A percentile compares a stretch with the other conserved stretches of the same genome.
Conservation (phyloP, 2,888 invertebrate genomes). For the Ophion obscuratus region DNA sequence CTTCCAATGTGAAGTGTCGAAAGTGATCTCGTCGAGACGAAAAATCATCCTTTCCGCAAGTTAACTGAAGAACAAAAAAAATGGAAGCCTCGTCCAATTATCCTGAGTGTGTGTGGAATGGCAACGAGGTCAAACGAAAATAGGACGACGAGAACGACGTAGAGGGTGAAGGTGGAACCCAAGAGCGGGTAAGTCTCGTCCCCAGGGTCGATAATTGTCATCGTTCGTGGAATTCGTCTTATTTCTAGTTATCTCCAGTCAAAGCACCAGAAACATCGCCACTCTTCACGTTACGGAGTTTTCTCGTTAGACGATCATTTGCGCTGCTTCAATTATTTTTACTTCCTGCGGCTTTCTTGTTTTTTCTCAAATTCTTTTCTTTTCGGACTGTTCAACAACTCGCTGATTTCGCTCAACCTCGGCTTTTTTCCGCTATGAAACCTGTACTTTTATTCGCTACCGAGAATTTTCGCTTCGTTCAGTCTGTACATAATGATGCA, state of each 20-base stretch:
- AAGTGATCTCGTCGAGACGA: no score
- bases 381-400: not conserved
- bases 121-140: constrained; percentile 44
- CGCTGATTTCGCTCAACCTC: not conserved
- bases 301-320: constrained; percentile 9
- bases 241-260: constrained; percentile 31
- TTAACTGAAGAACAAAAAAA: constrained; percentile 11
- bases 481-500: not conserved
- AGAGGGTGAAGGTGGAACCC: constrained; percentile 6
- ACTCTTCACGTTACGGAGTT: constrained; percentile 6
- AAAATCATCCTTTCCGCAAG: not conserved
- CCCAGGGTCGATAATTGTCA: constrained; percentile 55
- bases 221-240: constrained; percentile 33
- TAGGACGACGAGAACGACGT: constrained; percentile 38
- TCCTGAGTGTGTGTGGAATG: constrained; percentile 35
- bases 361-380: not conserved
- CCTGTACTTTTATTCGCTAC: not conserved
- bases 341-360: not conserved
- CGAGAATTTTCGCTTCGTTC: not conserved
- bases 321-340: not conserved
- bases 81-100: constrained; percentile 44
- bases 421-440: not conserved
- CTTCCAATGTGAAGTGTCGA: not conserved
- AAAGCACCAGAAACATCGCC: constrained; percentile 21
- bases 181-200: not conserved